Evolutionary conservation across 2,113 vertebrate species (phyloP).

Genomic region (Calonectris borealis): DNA sequence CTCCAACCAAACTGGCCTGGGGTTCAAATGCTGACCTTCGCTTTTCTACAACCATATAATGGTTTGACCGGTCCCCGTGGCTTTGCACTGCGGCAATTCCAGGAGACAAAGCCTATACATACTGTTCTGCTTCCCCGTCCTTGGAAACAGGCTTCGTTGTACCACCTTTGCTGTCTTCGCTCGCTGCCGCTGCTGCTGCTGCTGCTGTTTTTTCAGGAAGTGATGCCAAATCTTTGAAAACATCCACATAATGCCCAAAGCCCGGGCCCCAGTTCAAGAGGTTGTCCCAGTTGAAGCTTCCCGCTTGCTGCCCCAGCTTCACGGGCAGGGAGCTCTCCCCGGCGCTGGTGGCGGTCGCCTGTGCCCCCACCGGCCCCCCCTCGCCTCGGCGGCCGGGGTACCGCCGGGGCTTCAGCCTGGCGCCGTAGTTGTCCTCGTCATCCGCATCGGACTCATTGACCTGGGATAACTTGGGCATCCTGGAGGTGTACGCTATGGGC

Average conservation of each 20-base stretch:
- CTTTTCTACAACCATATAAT: slow-evolving; percentile 40
- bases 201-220: slow-evolving; percentile 88
- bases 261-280: slow-evolving; percentile 98
- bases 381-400: slow-evolving; percentile 91
- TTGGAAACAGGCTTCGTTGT: slow-evolving; percentile 83
- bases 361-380: slow-evolving; percentile 76
- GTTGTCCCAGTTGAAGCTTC: slow-evolving; percentile 95
- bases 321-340: slow-evolving; percentile 83
- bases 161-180: slow-evolving; percentile 87
- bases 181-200: slow-evolving; percentile 71
- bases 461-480: slow-evolving; percentile 95
- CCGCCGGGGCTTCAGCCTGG: slow-evolving; percentile 87
- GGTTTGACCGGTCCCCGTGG: slow-evolving; percentile 15
- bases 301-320: slow-evolving; percentile 85
- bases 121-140: slow-evolving; percentile 92
- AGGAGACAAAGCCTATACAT: slow-evolving; percentile 81
- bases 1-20: slow-evolving; percentile 71
- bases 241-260: slow-evolving; percentile 96
- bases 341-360: neutral
- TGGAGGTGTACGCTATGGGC: slow-evolving; percentile 85
- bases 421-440: slow-evolving; percentile 90
- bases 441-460: slow-evolving; percentile 97
- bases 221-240: slow-evolving; percentile 95
- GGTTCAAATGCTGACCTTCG: slow-evolving; percentile 51
- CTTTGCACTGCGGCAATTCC: neutral